Evolutionary conservation across 2,797 vertebrate species (phyloP).

Genomic region (Propithecus deckenii): DNA sequence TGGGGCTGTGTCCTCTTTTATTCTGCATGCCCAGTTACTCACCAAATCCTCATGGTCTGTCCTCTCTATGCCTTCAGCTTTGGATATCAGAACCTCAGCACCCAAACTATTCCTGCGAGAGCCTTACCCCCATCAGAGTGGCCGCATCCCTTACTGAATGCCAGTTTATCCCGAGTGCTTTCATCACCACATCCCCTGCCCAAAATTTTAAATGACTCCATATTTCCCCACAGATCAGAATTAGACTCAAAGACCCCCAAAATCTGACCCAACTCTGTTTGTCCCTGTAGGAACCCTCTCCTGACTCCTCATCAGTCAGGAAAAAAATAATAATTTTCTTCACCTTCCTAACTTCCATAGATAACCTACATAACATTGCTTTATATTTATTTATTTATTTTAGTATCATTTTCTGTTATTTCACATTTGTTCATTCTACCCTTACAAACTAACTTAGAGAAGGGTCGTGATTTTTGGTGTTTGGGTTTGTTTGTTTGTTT

Average conservation of each 20-base stretch:
- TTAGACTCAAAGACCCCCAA: neutral
- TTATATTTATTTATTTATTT: neutral
- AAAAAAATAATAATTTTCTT: neutral
- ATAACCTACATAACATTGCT: neutral
- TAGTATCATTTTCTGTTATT: neutral
- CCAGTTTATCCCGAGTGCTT: accelerated
- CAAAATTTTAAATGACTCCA: neutral
- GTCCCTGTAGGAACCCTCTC: neutral
- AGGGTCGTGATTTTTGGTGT: neutral
- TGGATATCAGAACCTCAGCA: neutral
- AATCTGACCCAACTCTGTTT: neutral
- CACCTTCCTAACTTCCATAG: neutral
- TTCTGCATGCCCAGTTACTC: neutral
- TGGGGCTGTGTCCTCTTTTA: neutral
- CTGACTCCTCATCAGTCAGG: neutral
- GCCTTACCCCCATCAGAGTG: neutral
- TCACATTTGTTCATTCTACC: neutral
- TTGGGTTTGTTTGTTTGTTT: neutral
- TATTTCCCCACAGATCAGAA: neutral
- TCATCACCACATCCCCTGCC: neutral
- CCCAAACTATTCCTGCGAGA: neutral
- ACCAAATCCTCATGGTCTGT: neutral
- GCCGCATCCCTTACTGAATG: neutral
- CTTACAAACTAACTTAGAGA: neutral
- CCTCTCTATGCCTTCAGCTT: neutral